Base-by-base conservation (phyloP, 2,888 invertebrate genomes). In the Sarcophaga caerulescens region DNA sequence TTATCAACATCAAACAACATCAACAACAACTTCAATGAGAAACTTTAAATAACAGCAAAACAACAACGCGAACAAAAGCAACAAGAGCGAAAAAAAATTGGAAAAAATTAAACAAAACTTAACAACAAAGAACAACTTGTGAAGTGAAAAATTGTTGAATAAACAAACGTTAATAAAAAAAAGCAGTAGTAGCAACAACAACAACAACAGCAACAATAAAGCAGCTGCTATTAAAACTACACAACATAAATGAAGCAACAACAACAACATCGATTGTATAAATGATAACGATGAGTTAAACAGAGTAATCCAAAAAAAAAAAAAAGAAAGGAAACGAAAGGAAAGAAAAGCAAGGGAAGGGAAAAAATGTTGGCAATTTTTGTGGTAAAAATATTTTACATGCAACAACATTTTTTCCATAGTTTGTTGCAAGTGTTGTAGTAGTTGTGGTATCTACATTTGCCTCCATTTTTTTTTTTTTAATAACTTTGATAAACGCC, bases 131-230 rank as follows among this genome's bases (percentile, higher is more conserved):
- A 80, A 68, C 52, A 74, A 74, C 60, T 81, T 68, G 66, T 74
- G 47, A 73, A 74, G 80, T 74, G 23, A 23, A 74, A 81, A 74
- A 68, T 60, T 74, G 66, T 71, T 70, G 59, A 74, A 68, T 62
- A 75, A 81, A 75, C 47, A 68, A 75, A 23, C 25, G 69, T 70
- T 52, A 66, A 44, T 23, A 25, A 62, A 25, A 60, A 63, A 63
- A 47, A 52, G 47, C 8, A n/a, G n/a, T 0, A 60, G 44, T 19
- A 65, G 12, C 21, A 63, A 19, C 35, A 70, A 57, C 23, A 17
- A n/a, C 6, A 25, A 57, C 19, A 62, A 5, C 52, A 57, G 1
- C 60, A 21, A 62, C 62, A 52, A 65, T 5, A 17, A 21, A 17
- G 10, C 10, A 47, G 47, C 12, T 19, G 35, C 14, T 14, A 63